Percentiles rank a stretch among this genome's conserved stretches.
Conservation (phyloP, 2,797 vertebrate genomes). For the Microctenopoma lineatum region DNA sequence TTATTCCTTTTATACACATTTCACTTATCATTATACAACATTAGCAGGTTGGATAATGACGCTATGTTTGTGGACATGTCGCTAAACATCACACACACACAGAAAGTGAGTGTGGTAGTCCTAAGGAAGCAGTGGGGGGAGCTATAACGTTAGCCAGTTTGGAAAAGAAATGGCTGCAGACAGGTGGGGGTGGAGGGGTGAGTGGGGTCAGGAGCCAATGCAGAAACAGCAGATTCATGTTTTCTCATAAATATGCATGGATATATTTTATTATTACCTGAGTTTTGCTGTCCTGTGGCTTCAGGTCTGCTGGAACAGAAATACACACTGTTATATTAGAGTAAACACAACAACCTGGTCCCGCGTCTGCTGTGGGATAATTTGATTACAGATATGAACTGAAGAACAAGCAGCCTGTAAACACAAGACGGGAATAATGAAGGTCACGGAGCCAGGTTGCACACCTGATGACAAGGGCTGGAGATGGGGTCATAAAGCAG, state of each 20-base stretch:
- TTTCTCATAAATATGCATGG: constrained; percentile 13
- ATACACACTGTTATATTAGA: background rate
- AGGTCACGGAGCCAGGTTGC: no score
- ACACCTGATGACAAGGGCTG: no score
- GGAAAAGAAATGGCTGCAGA: background rate
- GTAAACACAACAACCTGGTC: background rate
- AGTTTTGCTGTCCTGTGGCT: background rate
- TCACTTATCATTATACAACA: background rate
- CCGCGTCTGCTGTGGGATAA: background rate
- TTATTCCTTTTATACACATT: background rate
- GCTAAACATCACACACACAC: constrained; percentile 8
- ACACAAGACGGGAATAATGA: background rate
- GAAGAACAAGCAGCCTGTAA: background rate
- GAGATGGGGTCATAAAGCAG: no score
- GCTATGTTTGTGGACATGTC: background rate
- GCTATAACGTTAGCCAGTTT: constrained; percentile 31
- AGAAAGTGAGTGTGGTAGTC: constrained; percentile 23
- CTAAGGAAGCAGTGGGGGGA: constrained; percentile 34
- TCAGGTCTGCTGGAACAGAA: background rate
- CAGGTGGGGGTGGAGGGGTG: background rate
- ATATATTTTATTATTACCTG: constrained; percentile 4
- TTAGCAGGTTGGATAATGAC: background rate
- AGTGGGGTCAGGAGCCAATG: constrained; percentile 2
- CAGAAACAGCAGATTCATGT: constrained; percentile 13
- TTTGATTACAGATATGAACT: background rate